Conservation (phyloP, 2,888 invertebrate species). For the Tanypteryx hageni region DNA sequence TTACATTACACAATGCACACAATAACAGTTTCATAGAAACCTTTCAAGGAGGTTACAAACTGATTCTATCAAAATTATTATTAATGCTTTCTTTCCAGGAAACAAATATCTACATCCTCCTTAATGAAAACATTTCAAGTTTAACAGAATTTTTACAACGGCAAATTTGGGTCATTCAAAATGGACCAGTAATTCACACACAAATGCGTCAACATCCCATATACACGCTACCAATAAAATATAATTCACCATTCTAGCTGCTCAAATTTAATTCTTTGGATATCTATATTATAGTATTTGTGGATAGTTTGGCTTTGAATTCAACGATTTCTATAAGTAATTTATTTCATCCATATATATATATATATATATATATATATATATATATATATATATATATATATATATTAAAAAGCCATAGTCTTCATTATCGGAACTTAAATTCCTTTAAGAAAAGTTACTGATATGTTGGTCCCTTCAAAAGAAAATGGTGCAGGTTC, state of each 20-base stretch:
- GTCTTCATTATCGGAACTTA: background rate
- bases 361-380: no score
- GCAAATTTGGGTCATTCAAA: background rate
- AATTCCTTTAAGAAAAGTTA: background rate
- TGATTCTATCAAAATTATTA: background rate
- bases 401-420: background rate
- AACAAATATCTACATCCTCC: background rate
- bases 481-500: background rate
- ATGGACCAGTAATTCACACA: background rate
- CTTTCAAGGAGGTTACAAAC: background rate
- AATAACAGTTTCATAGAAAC: background rate
- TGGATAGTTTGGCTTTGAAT: background rate
- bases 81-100: background rate
- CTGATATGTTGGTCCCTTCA: conserved; percentile 37
- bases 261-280: background rate
- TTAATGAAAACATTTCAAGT: background rate
- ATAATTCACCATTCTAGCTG: background rate
- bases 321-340: background rate
- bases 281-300: background rate
- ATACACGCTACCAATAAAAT: background rate
- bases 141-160: background rate
- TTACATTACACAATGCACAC: background rate
- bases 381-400: no score
- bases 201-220: background rate
- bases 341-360: no score